Percentiles rank a stretch among this genome's conserved stretches.
Conservation (phyloP, 1,140 invertebrate species). For the Anastrepha ludens region DNA sequence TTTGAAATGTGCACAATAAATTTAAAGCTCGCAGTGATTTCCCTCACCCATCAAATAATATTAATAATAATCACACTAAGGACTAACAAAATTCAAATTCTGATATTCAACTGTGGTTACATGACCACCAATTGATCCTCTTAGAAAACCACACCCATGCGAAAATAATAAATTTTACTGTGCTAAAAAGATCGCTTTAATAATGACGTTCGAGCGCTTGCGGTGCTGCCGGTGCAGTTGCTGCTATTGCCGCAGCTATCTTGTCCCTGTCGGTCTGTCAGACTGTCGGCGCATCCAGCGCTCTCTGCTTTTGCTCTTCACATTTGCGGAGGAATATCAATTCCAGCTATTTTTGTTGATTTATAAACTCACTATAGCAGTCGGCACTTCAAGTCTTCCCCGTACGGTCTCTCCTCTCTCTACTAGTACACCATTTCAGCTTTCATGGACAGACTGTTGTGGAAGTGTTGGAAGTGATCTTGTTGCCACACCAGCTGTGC, state of each 20-base stretch:
- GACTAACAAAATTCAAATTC: no score
- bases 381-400: not conserved
- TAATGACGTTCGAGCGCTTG: not conserved
- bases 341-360: conserved; percentile 36
- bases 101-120: not conserved
- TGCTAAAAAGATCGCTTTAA: conserved; percentile 9
- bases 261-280: not conserved
- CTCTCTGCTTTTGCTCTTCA: not conserved
- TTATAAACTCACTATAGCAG: conserved; percentile 23
- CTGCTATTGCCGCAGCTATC: not conserved
- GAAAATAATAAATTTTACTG: conserved; percentile 23
- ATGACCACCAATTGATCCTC: not conserved
- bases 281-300: not conserved
- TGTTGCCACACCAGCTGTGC: conserved; percentile 25
- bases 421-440: not conserved
- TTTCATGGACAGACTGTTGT: not conserved
- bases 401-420: not conserved
- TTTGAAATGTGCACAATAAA: no score
- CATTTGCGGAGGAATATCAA: not conserved
- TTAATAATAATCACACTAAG: no score
- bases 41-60: no score
- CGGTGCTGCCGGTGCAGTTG: not conserved
- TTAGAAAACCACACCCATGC: not conserved
- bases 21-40: no score
- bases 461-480: not conserved